These are phyloP conservation scores for Odontesthes bonariensis DNA, from an alignment of 2,113 vertebrate species.

Conservation along the genomic window DNA sequence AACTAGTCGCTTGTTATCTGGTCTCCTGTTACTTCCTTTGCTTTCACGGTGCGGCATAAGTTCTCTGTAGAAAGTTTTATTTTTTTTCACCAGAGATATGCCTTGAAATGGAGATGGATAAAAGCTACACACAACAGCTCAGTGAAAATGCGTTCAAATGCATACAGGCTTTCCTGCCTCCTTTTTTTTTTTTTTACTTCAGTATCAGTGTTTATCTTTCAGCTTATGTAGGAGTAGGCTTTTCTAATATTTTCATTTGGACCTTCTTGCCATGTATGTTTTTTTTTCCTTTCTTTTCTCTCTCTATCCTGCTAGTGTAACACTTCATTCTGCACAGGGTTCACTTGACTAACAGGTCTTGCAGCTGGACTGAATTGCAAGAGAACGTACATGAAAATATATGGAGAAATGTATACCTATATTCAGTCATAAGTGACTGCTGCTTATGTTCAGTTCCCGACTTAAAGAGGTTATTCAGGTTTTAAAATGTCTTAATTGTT, in stretches of 20 bases:
- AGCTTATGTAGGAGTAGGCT: constrained; percentile 43
- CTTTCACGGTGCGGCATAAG: constrained; percentile 17
- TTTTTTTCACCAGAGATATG: constrained; percentile 65
- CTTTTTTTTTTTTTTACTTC: constrained; percentile 39
- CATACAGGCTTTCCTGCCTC: constrained; percentile 24
- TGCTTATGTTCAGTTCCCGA: constrained; percentile 56
- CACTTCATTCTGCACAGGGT: constrained; percentile 16
- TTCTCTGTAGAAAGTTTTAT: constrained; percentile 21
- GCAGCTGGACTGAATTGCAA: constrained; percentile 39
- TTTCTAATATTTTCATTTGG: constrained; percentile 54
- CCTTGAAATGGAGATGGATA: constrained; percentile 60
- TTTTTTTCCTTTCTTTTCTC: constrained; percentile 5
- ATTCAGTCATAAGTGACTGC: constrained; percentile 44
- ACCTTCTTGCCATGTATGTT: constrained; percentile 15
- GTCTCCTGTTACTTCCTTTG: constrained; percentile 21
- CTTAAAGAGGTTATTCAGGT: constrained; percentile 28
- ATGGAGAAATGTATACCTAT: constrained; percentile 57
- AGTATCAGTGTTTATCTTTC: not conserved
- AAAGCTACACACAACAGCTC: constrained; percentile 39
- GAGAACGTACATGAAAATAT: constrained; percentile 53
- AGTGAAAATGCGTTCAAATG: constrained; percentile 40
- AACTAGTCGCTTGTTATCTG: constrained; percentile 24
- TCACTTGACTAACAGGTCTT: constrained; percentile 48
- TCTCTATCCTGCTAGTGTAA: constrained; percentile 40
- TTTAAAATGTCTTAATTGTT: constrained; percentile 44